Percentiles rank a stretch among this genome's conserved stretches.
These are phyloP conservation scores for Rhinolophus ferrumequinum DNA, from an alignment of 2,113 vertebrate species.

Conservation along the genomic window DNA sequence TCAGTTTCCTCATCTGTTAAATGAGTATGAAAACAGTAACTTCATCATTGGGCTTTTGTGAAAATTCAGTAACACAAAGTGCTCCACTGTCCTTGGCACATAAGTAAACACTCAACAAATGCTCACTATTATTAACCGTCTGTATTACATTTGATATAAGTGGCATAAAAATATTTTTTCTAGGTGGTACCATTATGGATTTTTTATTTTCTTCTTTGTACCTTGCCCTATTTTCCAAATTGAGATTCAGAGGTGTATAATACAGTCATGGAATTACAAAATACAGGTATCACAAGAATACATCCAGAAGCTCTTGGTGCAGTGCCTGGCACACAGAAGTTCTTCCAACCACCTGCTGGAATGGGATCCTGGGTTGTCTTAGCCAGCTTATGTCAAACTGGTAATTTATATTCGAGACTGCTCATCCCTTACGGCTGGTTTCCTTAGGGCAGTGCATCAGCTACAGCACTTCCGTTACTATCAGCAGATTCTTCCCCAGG, in stretches of 20 bases:
- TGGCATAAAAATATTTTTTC: background rate
- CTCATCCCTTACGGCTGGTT: background rate
- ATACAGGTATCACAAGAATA: background rate
- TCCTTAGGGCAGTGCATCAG: background rate
- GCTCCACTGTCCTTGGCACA: background rate
- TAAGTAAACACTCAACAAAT: background rate
- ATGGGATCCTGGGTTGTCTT: background rate
- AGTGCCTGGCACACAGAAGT: background rate
- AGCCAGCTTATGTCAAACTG: background rate
- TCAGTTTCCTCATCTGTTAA: background rate
- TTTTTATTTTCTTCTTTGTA: constrained; percentile 17
- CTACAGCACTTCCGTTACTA: background rate
- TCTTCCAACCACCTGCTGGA: background rate
- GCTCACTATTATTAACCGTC: background rate
- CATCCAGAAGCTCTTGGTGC: background rate
- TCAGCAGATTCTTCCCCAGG: background rate
- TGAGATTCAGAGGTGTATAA: background rate
- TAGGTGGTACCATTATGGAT: background rate
- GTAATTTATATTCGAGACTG: background rate
- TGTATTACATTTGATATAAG: background rate
- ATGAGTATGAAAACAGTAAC: background rate
- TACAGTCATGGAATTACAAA: background rate
- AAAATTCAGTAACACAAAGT: background rate
- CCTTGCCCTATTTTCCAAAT: background rate
- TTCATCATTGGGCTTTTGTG: background rate